Conservation (phyloP, 2,113 vertebrate genomes). For the Corythornis cristatus region DNA sequence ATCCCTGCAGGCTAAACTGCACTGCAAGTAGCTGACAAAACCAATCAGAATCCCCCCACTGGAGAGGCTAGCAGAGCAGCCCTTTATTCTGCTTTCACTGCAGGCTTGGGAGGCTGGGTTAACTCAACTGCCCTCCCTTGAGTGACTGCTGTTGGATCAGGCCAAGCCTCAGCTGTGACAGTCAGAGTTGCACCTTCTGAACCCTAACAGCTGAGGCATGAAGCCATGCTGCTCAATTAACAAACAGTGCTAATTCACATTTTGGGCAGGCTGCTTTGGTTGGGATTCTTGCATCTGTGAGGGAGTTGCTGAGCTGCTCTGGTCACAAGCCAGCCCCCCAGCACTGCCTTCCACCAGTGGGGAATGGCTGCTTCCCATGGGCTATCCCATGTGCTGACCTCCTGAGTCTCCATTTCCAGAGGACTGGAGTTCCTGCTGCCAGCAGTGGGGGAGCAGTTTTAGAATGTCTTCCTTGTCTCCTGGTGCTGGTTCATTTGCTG, state of each 20-base stretch:
- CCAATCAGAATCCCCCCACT: conserved; percentile 19
- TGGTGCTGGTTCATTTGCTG: not conserved
- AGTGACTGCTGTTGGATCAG: not conserved
- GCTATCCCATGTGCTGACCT: not conserved
- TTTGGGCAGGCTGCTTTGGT: not conserved
- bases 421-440: not conserved
- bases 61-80: conserved; percentile 24
- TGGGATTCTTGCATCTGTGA: not conserved
- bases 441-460: not conserved
- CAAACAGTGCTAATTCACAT: not conserved
- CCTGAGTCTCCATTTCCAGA: not conserved
- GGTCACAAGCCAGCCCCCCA: not conserved
- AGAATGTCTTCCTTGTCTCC: not conserved
- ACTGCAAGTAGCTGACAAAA: conserved; percentile 54
- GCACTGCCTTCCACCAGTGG: not conserved
- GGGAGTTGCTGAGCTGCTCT: not conserved
- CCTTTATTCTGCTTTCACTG: conserved; percentile 5
- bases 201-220: not conserved
- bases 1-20: conserved; percentile 39
- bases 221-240: not conserved
- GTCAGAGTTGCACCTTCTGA: not conserved
- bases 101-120: not conserved
- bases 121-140: not conserved
- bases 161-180: not conserved
- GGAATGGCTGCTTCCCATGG: not conserved